Conservation (phyloP, 2,113 vertebrate genomes). For the Cephalopterus ornatus region DNA sequence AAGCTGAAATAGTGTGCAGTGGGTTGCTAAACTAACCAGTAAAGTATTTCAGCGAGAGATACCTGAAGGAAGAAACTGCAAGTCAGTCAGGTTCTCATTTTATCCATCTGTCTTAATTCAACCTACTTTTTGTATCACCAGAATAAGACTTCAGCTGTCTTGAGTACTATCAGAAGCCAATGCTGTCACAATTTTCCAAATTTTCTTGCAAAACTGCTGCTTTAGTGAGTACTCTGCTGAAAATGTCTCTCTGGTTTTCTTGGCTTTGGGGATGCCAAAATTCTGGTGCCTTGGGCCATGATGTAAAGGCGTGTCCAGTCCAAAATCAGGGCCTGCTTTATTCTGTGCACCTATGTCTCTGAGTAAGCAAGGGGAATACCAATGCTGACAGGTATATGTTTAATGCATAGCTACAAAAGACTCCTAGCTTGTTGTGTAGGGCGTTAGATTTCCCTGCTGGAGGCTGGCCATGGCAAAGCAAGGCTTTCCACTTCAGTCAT, state of each 20-base stretch:
- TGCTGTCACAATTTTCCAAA: not conserved
- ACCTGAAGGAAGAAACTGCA: not conserved
- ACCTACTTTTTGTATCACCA: not conserved
- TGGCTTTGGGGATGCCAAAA: not conserved
- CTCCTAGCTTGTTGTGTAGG: not conserved
- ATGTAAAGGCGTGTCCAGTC: rapidly evolving
- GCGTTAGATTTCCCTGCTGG: slow-evolving; percentile 48
- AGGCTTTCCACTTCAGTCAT: not conserved
- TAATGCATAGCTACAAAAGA: slow-evolving; percentile 61
- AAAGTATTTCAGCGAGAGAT: not conserved
- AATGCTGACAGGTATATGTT: slow-evolving; percentile 7
- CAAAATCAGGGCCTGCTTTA: not conserved
- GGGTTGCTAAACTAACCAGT: not conserved
- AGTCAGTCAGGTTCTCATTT: not conserved
- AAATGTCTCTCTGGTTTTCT: not conserved
- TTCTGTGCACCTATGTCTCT: rapidly evolving
- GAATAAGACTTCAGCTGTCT: not conserved
- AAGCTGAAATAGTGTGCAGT: not conserved
- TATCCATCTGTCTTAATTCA: not conserved
- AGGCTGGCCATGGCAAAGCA: slow-evolving; percentile 27
- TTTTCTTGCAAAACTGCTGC: not conserved
- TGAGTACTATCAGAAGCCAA: not conserved
- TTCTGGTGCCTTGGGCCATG: not conserved
- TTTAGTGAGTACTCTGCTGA: not conserved
- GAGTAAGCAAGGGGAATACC: not conserved